Evolutionary conservation across 2,113 vertebrate genomes (phyloP).

Genomic region (Carassius auratus): DNA sequence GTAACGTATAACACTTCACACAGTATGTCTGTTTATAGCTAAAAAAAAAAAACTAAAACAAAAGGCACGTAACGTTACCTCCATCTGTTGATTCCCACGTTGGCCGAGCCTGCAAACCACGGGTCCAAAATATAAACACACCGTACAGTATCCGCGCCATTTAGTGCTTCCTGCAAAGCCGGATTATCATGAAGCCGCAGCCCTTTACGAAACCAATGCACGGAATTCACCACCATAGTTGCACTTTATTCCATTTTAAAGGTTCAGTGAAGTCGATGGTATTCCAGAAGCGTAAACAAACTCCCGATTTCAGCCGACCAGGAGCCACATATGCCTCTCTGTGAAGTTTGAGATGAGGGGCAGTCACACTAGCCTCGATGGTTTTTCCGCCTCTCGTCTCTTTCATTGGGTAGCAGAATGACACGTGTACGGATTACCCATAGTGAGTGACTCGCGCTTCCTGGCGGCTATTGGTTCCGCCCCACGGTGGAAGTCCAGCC

Average conservation of each 20-base stretch:
- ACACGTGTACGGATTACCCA: slow-evolving; percentile 50
- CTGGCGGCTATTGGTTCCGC: slow-evolving; percentile 34
- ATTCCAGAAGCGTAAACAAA: neutral
- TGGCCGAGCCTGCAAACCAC: slow-evolving; percentile 93
- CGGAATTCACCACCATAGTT: slow-evolving; percentile 79
- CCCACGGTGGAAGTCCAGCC: slow-evolving; percentile 47
- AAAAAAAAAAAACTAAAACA: neutral
- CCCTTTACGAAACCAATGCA: slow-evolving; percentile 95
- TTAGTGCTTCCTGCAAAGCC: slow-evolving; percentile 86
- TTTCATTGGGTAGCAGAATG: slow-evolving; percentile 51
- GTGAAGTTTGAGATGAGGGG: slow-evolving; percentile 27
- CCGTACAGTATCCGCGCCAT: slow-evolving; percentile 84
- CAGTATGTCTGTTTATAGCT: too few species aligned
- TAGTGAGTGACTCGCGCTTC: slow-evolving; percentile 11
- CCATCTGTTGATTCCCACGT: slow-evolving; percentile 94
- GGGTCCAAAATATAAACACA: slow-evolving; percentile 96
- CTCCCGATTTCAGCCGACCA: neutral
- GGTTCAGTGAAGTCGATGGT: neutral
- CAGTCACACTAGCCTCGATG: slow-evolving; percentile 1
- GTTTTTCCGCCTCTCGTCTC: neutral
- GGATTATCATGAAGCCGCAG: slow-evolving; percentile 92
- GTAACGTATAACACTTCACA: too few species aligned
- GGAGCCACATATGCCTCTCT: neutral
- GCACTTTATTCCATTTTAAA: slow-evolving; percentile 48
- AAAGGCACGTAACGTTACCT: slow-evolving; percentile 73